Percentiles rank a stretch among this genome's conserved stretches.
Conservation (phyloP, 2,888 invertebrate species). For the Mesodorylaimus sp. region DNA sequence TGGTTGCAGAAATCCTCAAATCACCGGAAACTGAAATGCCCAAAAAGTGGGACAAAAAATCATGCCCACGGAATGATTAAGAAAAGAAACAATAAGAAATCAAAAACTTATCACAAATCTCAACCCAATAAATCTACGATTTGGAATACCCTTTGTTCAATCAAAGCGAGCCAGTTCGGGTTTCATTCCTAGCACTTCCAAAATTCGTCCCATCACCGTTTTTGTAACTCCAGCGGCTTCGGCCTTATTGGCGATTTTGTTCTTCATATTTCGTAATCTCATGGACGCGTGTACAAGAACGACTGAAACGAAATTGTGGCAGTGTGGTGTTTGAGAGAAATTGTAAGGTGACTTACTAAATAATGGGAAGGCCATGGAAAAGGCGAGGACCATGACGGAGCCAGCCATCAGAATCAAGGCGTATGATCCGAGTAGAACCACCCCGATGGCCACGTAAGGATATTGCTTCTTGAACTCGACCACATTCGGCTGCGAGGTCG, state of each 20-base stretch:
- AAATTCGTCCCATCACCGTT: slow-evolving; percentile 58
- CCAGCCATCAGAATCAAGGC: slow-evolving; percentile 47
- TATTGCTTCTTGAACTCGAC: slow-evolving; percentile 48
- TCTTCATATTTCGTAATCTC: slow-evolving; percentile 53
- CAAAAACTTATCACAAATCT: no score
- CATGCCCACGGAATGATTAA: no score
- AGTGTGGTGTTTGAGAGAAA: no score
- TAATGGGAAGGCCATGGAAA: slow-evolving; percentile 47
- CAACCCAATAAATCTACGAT: no score
- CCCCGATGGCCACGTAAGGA: slow-evolving; percentile 44
- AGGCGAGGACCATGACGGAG: slow-evolving; percentile 48
- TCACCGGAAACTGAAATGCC: no score
- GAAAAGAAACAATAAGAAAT: no score
- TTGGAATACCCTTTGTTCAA: no score
- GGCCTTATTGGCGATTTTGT: slow-evolving; percentile 54
- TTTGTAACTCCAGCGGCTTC: slow-evolving; percentile 48
- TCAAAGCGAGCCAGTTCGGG: no score
- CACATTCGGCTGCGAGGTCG: slow-evolving; percentile 42
- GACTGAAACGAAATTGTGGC: slow-evolving; percentile 38
- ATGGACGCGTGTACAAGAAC: slow-evolving; percentile 58
- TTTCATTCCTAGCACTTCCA: slow-evolving; percentile 54
- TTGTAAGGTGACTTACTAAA: slow-evolving; percentile 36
- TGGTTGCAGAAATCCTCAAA: no score
- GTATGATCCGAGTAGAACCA: slow-evolving; percentile 42
- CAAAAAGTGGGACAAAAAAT: no score